phyloP scores from a whole-genome alignment of 2,888 invertebrate species.

The Volucella inanis region DNA sequence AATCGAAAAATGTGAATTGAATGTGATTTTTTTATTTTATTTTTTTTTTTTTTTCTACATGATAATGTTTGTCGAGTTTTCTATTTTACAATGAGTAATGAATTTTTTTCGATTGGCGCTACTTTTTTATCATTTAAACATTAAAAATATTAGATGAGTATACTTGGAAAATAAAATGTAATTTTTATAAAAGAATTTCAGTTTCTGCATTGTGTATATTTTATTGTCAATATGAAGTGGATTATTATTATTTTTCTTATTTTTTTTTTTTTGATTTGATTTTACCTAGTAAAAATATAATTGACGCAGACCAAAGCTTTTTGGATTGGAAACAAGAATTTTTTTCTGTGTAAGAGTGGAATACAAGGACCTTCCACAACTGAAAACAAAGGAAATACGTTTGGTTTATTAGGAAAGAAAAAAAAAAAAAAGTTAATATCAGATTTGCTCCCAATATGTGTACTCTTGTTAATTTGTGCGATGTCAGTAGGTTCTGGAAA shows the following conservation, averaged over 20 bases:
- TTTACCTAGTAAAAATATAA: conserved; percentile 58
- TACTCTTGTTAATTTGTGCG: conserved; percentile 40
- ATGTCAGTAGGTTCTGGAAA: background rate
- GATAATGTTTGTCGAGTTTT: conserved; percentile 49
- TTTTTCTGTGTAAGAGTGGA: conserved; percentile 68
- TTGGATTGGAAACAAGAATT: conserved; percentile 60
- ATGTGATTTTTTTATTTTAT: conserved; percentile 35
- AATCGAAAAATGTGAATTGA: conserved; percentile 17
- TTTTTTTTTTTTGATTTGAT: conserved; percentile 10
- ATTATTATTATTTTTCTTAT: too few species aligned
- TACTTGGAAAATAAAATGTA: conserved; percentile 5
- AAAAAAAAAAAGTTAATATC: conserved; percentile 1
- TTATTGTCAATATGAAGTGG: conserved; percentile 56
- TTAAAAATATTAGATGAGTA: conserved; percentile 24
- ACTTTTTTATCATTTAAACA: conserved; percentile 20
- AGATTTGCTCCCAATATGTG: conserved; percentile 12
- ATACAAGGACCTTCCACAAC: conserved; percentile 52
- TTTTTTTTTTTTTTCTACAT: conserved; percentile 25
- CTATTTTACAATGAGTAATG: conserved; percentile 70
- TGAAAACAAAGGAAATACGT: conserved; percentile 63
- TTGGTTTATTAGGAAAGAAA: conserved; percentile 23
- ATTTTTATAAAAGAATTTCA: conserved; percentile 19
- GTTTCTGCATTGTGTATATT: conserved; percentile 1
- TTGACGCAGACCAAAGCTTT: conserved; percentile 65
- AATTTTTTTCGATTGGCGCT: conserved; percentile 10